A percentile compares a stretch with the other conserved stretches of the same genome.
phyloP scores from a whole-genome alignment of 1,140 invertebrate genomes.

The Papilio aristodemus region DNA sequence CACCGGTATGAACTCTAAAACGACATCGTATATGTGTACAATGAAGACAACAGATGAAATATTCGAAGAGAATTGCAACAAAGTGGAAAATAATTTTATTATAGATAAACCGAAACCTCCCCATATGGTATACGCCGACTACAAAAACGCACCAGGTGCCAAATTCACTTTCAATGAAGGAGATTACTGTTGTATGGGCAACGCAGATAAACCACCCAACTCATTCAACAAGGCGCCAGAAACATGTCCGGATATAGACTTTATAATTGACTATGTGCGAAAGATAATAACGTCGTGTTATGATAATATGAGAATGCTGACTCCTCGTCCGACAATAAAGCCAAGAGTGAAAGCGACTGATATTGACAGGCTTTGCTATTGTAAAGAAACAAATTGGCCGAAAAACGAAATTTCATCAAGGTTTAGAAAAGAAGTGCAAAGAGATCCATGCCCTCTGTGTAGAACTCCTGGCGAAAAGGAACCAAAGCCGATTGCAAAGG shows the following conservation, averaged over 20 bases:
- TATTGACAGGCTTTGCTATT: constrained; percentile 70
- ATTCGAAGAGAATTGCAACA: constrained; percentile 65
- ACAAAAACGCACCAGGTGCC: constrained; percentile 68
- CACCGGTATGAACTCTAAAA: constrained; percentile 73
- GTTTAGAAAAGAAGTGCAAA: constrained; percentile 60
- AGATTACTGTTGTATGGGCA: constrained; percentile 67
- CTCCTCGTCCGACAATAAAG: constrained; percentile 64
- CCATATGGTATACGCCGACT: constrained; percentile 65
- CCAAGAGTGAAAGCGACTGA: constrained; percentile 70
- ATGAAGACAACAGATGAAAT: constrained; percentile 68
- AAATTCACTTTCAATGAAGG: constrained; percentile 66
- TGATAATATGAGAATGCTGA: constrained; percentile 75
- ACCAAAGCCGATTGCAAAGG: constrained; percentile 33
- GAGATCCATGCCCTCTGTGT: constrained; percentile 62
- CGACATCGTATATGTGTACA: constrained; percentile 72
- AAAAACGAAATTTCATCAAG: constrained; percentile 55
- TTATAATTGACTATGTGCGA: constrained; percentile 68
- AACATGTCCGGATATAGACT: constrained; percentile 64
- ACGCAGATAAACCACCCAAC: constrained; percentile 68
- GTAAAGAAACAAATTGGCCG: constrained; percentile 67
- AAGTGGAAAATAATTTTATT: constrained; percentile 66
- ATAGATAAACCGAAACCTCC: constrained; percentile 60
- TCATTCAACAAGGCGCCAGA: constrained; percentile 60
- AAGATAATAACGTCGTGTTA: constrained; percentile 75
- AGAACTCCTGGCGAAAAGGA: constrained; percentile 50